phyloP scores from a whole-genome alignment of 2,797 vertebrate species.

The Microhierax caerulescens region DNA sequence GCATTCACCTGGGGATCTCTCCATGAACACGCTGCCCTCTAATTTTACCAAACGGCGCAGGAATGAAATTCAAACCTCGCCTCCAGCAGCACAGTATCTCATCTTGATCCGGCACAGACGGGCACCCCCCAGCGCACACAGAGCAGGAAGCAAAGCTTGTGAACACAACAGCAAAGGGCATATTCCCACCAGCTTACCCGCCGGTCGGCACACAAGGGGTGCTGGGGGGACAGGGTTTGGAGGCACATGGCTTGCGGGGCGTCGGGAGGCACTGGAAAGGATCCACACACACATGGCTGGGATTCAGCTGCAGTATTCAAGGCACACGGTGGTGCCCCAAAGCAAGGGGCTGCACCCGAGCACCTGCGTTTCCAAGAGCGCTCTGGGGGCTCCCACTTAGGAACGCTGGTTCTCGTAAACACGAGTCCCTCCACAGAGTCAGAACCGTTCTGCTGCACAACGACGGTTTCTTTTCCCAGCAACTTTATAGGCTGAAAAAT shows the following conservation, averaged over 20 bases:
- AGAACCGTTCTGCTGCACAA: neutral
- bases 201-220: neutral
- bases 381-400: neutral
- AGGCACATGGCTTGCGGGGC: neutral
- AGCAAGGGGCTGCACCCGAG: neutral
- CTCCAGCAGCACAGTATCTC: neutral
- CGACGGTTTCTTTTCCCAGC: fast-evolving
- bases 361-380: neutral
- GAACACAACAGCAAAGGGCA: neutral
- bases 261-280: neutral
- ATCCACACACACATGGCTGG: fast-evolving
- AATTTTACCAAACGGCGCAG: neutral
- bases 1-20: neutral
- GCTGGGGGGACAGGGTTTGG: neutral
- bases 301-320: neutral
- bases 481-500: neutral
- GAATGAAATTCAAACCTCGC: neutral
- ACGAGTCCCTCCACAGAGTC: neutral
- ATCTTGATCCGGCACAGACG: neutral
- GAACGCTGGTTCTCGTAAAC: fast-evolving
- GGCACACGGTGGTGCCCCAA: neutral
- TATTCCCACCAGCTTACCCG: fast-evolving
- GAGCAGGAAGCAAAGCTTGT: neutral
- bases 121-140: fast-evolving
- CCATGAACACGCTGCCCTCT: neutral